These are phyloP conservation scores for Drosophila simulans DNA, from an alignment of 1,140 invertebrate species.

Conservation along the genomic window DNA sequence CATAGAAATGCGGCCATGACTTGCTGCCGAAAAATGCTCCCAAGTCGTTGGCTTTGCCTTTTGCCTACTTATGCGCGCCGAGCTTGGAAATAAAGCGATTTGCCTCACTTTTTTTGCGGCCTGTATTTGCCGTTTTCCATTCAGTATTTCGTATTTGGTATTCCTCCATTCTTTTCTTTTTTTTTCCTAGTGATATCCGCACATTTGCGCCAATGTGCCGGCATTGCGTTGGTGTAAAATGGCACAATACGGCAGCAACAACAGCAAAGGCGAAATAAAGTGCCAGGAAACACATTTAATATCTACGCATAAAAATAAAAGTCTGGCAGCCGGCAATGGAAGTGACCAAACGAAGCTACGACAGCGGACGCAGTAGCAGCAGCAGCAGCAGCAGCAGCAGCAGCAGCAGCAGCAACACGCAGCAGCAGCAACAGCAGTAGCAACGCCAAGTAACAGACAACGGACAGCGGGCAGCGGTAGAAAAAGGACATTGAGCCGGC, in stretches of 20 bases:
- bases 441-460: conserved; percentile 19
- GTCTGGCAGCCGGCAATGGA: conserved; percentile 77
- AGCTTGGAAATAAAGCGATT: conserved; percentile 57
- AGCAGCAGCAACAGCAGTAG: conserved; percentile 28
- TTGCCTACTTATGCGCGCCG: conserved; percentile 77
- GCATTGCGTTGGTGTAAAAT: conserved; percentile 73
- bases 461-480: conserved; percentile 14
- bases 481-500: conserved; percentile 13
- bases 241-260: conserved; percentile 75
- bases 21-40: conserved; percentile 69
- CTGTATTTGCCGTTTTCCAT: conserved; percentile 25
- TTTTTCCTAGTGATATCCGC: conserved; percentile 59
- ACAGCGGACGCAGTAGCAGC: conserved; percentile 26
- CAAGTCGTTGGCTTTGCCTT: conserved; percentile 42
- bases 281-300: conserved; percentile 83
- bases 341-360: conserved; percentile 68
- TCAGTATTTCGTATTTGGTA: conserved; percentile 4
- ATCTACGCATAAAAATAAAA: conserved; percentile 83
- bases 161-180: conserved; percentile 15
- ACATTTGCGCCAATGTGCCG: conserved; percentile 78
- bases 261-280: conserved; percentile 69
- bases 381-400: conserved; percentile 7
- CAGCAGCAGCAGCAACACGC: conserved; percentile 8
- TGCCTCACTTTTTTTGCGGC: conserved; percentile 27
- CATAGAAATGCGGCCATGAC: conserved; percentile 81